Evolutionary conservation across 2,113 vertebrate species (phyloP).

Genomic region (Colius striatus): DNA sequence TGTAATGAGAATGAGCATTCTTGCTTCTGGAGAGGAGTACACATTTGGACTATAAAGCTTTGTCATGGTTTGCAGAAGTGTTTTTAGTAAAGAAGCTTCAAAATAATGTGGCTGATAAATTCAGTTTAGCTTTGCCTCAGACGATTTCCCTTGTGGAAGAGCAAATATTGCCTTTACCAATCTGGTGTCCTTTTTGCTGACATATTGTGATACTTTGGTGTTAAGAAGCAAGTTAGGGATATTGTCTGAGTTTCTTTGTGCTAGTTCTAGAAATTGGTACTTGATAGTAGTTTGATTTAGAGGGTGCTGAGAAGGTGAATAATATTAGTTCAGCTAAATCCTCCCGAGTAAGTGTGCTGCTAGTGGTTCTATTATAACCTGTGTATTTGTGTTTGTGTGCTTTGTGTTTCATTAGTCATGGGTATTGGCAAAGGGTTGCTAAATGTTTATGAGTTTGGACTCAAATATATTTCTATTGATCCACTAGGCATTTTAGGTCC

Average conservation of each 20-base stretch:
- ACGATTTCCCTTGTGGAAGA: not conserved
- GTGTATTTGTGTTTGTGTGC: not conserved
- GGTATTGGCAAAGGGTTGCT: not conserved
- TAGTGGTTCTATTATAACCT: not conserved
- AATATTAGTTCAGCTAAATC: not conserved
- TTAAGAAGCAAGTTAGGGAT: not conserved
- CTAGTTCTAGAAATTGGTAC: not conserved
- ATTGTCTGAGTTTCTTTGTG: not conserved
- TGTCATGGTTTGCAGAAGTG: not conserved
- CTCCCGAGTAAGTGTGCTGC: not conserved
- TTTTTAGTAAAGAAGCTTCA: not conserved
- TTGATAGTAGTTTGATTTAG: not conserved
- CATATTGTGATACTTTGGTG: not conserved
- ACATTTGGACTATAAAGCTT: not conserved
- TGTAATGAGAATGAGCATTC: not conserved
- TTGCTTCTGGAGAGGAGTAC: not conserved
- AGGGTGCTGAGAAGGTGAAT: not conserved
- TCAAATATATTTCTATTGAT: not conserved
- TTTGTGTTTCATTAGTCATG: not conserved
- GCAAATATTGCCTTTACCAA: not conserved
- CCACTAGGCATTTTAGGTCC: not conserved
- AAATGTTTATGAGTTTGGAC: not conserved
- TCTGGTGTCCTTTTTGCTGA: not conserved
- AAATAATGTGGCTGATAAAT: not conserved
- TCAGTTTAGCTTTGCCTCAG: not conserved